A percentile compares a stretch with the other conserved stretches of the same genome.
Conservation (phyloP, 2,888 invertebrate genomes). For the Galerucella nymphaeae region DNA sequence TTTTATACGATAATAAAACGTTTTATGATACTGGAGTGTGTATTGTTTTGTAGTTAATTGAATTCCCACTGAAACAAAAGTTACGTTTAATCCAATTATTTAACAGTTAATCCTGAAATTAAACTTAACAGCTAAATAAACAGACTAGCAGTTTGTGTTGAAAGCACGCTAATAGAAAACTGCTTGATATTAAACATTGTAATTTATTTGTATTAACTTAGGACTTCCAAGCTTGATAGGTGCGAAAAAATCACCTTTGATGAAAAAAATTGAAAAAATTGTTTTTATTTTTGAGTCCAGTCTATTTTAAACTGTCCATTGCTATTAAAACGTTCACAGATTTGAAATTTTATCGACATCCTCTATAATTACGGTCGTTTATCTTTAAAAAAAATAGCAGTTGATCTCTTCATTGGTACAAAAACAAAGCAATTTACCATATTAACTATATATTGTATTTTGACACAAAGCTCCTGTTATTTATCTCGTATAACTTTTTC, state of each 20-base stretch:
- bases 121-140: slow-evolving; percentile 18
- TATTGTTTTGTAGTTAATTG: slow-evolving; percentile 29
- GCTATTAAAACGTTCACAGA: neutral
- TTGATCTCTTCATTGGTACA: slow-evolving; percentile 15
- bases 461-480: slow-evolving; percentile 14
- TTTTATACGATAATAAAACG: slow-evolving; percentile 30
- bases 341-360: neutral
- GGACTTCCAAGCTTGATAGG: neutral
- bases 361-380: neutral
- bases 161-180: slow-evolving; percentile 12
- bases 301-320: neutral
- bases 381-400: slow-evolving; percentile 20
- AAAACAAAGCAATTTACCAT: slow-evolving; percentile 22
- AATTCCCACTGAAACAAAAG: slow-evolving; percentile 22
- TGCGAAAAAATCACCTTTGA: no score
- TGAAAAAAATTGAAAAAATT: no score
- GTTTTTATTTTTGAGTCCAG: neutral
- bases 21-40: slow-evolving; percentile 18
- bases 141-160: slow-evolving; percentile 28
- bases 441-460: slow-evolving; percentile 10
- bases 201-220: neutral
- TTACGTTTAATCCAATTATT: slow-evolving; percentile 18
- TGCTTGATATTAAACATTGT: slow-evolving; percentile 11
- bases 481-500: slow-evolving; percentile 9
- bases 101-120: slow-evolving; percentile 24